These are phyloP conservation scores for Chirona hameri DNA, from an alignment of 2,888 invertebrate genomes.

Conservation along the genomic window DNA sequence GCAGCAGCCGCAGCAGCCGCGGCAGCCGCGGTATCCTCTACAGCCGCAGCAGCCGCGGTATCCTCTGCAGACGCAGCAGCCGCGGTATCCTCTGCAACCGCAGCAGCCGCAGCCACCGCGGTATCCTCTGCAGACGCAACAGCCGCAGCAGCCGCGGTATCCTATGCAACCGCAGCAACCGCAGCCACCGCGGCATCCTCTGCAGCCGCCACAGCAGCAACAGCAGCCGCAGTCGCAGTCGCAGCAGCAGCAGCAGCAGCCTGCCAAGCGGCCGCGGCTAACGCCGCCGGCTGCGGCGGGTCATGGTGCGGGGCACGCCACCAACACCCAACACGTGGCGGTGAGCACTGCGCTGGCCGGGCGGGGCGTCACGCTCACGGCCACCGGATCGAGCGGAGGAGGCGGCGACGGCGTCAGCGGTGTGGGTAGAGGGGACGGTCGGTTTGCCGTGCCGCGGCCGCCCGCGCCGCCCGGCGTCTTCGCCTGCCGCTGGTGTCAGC, in stretches of 20 bases:
- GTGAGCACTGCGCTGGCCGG: conserved; percentile 38
- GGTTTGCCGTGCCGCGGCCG: conserved; percentile 37
- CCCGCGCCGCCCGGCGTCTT: conserved; percentile 39
- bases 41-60: no score
- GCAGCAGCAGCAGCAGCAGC: conserved; percentile 34
- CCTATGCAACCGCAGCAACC: no score
- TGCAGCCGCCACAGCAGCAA: conserved; percentile 37
- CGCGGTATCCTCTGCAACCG: no score
- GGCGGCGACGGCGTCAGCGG: conserved; percentile 34
- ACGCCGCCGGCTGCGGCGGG: background rate
- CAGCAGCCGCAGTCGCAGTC: background rate
- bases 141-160: no score
- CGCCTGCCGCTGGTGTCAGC: conserved; percentile 52
- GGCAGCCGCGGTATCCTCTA: no score
- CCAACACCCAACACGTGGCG: conserved; percentile 38
- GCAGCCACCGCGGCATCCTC: no score
- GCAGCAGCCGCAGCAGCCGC: conserved; percentile 44
- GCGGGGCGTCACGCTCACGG: conserved; percentile 35
- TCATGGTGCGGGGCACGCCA: conserved; percentile 26
- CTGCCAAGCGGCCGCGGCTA: conserved; percentile 37
- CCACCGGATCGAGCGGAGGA: no score
- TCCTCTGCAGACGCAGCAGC: no score
- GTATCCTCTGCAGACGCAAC: conserved; percentile 30
- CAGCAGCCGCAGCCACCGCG: conserved; percentile 38
- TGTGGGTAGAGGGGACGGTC: conserved; percentile 27